A percentile compares a stretch with the other conserved stretches of the same genome.
Conservation (phyloP, 1,140 invertebrate genomes). For the Diabrotica virgifera region DNA sequence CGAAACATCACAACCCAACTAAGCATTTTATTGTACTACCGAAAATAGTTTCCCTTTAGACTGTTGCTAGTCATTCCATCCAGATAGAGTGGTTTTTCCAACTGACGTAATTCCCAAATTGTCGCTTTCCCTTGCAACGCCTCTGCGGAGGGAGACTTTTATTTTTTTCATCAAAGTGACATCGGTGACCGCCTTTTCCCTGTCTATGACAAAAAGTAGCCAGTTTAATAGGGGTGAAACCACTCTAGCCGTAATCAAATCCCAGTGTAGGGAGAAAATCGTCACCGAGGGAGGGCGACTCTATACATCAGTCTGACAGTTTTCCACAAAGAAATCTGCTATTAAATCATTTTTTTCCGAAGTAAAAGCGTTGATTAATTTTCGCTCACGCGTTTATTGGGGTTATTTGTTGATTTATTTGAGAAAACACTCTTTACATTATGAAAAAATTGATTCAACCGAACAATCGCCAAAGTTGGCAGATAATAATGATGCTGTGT, state of each 20-base stretch:
- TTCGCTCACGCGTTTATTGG: not conserved
- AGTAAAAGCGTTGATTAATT: slow-evolving; percentile 17
- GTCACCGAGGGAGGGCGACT: slow-evolving; percentile 7
- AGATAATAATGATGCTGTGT: too few species aligned
- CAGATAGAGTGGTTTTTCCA: too few species aligned
- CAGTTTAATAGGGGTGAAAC: slow-evolving; percentile 50
- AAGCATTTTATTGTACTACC: too few species aligned
- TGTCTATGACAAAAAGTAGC: slow-evolving; percentile 46
- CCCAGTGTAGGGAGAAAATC: slow-evolving; percentile 30
- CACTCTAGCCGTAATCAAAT: slow-evolving; percentile 50
- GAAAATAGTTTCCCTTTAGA: too few species aligned
- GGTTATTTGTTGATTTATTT: not conserved
- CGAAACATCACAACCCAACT: too few species aligned
- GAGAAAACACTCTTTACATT: not conserved
- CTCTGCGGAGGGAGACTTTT: slow-evolving; percentile 27
- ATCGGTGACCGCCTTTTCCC: slow-evolving; percentile 43
- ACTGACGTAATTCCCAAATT: not conserved
- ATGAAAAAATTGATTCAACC: too few species aligned
- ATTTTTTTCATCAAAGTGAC: slow-evolving; percentile 40
- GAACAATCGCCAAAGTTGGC: too few species aligned
- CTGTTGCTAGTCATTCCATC: too few species aligned
- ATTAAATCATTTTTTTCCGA: slow-evolving; percentile 19
- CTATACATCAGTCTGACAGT: slow-evolving; percentile 38
- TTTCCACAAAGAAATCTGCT: slow-evolving; percentile 32
- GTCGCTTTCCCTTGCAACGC: slow-evolving; percentile 7